Evolutionary conservation across 2,888 invertebrate species (phyloP).

Genomic region (Graphium colonna): DNA sequence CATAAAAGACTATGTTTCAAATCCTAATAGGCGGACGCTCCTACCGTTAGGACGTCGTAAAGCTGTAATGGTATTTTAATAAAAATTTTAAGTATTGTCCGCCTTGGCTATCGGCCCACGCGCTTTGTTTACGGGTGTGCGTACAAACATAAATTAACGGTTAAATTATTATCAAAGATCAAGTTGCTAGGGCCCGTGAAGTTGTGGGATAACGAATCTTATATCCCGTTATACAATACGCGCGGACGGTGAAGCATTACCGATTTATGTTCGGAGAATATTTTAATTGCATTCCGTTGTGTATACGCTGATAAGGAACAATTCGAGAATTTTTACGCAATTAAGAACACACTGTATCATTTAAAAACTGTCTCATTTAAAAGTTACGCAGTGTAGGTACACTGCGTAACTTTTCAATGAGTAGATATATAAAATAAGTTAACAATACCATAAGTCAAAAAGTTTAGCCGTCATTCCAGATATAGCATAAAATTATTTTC

Average conservation of each 20-base stretch:
- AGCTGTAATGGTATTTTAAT: conserved; percentile 21
- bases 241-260: conserved; percentile 3
- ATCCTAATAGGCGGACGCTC: conserved; percentile 16
- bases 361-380: no score
- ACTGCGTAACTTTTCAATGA: no score
- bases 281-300: conserved; percentile 10
- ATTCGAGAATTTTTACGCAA: no score
- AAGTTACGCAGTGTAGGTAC: no score
- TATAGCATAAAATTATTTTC: no score
- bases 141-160: conserved; percentile 22
- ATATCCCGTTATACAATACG: conserved; percentile 18
- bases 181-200: conserved; percentile 18
- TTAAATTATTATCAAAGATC: conserved; percentile 23
- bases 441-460: no score
- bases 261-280: conserved; percentile 10
- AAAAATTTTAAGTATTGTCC: conserved; percentile 21
- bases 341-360: no score
- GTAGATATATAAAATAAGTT: no score
- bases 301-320: no score
- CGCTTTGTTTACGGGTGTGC: conserved; percentile 22
- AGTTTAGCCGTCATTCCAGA: no score
- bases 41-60: conserved; percentile 23
- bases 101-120: conserved; percentile 19
- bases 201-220: conserved; percentile 13
- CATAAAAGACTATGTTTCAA: conserved; percentile 15